A percentile compares a stretch with the other conserved stretches of the same genome.
Evolutionary conservation across 2,888 invertebrate species (phyloP).

Genomic region (Leptopilina myrica): DNA sequence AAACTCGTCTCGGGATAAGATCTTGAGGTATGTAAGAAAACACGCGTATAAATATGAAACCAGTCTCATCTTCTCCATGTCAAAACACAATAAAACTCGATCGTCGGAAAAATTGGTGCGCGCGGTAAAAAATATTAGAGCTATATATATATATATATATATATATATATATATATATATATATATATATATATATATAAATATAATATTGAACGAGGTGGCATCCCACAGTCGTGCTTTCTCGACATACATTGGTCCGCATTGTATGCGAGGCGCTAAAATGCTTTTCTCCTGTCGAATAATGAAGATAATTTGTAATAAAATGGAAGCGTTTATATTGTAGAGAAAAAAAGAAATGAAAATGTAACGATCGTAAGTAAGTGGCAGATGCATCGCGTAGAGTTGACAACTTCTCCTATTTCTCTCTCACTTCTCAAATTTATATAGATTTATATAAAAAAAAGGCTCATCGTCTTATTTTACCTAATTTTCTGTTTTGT

Average conservation of each 20-base stretch:
- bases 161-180: constrained; percentile 7
- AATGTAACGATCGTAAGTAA: constrained; percentile 68
- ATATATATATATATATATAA: constrained; percentile 15
- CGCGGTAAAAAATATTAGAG: constrained; percentile 40
- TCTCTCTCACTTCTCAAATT: constrained; percentile 55
- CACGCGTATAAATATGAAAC: constrained; percentile 56
- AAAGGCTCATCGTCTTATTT: not conserved
- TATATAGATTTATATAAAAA: not conserved
- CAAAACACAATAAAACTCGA: constrained; percentile 74
- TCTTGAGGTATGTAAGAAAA: constrained; percentile 42
- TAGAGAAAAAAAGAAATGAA: constrained; percentile 64
- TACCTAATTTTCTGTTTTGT: not conserved
- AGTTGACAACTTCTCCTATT: constrained; percentile 74
- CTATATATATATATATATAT: constrained; percentile 9
- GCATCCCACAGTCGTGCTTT: constrained; percentile 44
- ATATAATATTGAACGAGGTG: constrained; percentile 46
- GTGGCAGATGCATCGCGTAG: constrained; percentile 75
- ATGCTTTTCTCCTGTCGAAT: constrained; percentile 68
- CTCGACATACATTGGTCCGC: constrained; percentile 47
- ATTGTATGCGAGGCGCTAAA: constrained; percentile 67
- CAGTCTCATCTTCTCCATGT: constrained; percentile 59
- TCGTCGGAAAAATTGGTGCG: constrained; percentile 50
- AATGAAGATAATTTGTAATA: constrained; percentile 75
- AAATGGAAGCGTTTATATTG: constrained; percentile 74
- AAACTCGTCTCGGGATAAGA: constrained; percentile 14